These are phyloP conservation scores for Hylyphantes graminicola DNA, from an alignment of 1,140 invertebrate genomes.

Conservation along the genomic window DNA sequence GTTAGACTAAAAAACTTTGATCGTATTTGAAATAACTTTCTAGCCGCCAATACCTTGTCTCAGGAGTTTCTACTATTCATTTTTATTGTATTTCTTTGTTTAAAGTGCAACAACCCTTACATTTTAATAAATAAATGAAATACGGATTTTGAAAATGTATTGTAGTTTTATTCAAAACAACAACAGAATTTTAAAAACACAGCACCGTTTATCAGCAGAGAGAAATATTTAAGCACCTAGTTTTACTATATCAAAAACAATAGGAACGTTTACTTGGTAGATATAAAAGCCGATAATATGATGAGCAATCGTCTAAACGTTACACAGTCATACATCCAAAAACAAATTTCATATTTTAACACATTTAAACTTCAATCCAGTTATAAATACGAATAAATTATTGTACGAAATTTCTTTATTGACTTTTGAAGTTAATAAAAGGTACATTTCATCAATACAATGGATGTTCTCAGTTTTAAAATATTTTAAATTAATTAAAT, in stretches of 20 bases:
- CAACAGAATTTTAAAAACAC: slow-evolving; percentile 35
- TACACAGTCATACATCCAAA: slow-evolving; percentile 7
- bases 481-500: slow-evolving; percentile 1
- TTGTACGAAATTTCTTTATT: slow-evolving; percentile 32
- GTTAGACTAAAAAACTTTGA: no score
- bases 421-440: slow-evolving; percentile 4
- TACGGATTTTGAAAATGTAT: slow-evolving; percentile 46
- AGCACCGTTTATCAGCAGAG: slow-evolving; percentile 39
- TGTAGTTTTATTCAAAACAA: slow-evolving; percentile 56
- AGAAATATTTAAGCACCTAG: slow-evolving; percentile 32
- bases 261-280: slow-evolving; percentile 34
- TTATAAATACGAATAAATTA: background rate
- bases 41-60: no score
- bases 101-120: no score
- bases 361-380: slow-evolving; percentile 17
- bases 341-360: slow-evolving; percentile 6
- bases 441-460: slow-evolving; percentile 25
- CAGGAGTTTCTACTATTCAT: no score
- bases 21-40: no score
- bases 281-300: slow-evolving; percentile 10
- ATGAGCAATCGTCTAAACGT: background rate
- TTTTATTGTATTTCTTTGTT: no score
- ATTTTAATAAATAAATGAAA: background rate
- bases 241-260: slow-evolving; percentile 41
- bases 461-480: background rate